Base-by-base conservation (phyloP, 2,888 invertebrate species). In the Buathra laborator region DNA sequence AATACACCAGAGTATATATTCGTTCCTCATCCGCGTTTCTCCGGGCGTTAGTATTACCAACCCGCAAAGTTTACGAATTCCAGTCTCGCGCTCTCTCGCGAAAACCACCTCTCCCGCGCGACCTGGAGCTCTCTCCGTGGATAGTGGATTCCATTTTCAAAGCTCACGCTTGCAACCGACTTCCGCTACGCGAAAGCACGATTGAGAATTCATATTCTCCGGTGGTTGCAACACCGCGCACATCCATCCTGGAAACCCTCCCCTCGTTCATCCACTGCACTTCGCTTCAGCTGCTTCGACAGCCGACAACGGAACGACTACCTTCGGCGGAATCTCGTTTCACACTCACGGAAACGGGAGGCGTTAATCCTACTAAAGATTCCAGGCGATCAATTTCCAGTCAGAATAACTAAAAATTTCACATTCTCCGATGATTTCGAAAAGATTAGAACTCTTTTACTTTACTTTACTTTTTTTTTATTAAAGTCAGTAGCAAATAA, bases 351-450 rank as follows among this genome's bases (percentile, higher is more conserved):
- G 2, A 3, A 62, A 24, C 70, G 70, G 37, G 51, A 32, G 48
- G 74, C 70, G 84, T 87, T 88, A 87, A 89, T 89, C 86, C 85
- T 74, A 70, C 80, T 75, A 85, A 90, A 87, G 86, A 86, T 78
- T 86, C 86, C 89, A 88, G 7, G 86, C 79, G 83, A 82, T 85
- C 88, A 90, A 90, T 91, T 88, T 88, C 89, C 88, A 3, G 24
- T 0, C 3, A 24, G 24, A 24, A 24, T 24, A 24, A 24, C 24
- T 3, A 24, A 24, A 2, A 24, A 24, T 24, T 24, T 24, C 24
- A 24, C 3, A 24, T 24, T 24, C 24, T 24, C 24, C 1, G 24
- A 24, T 24, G 24, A 24, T 24, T 24, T 24, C 1, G 24, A 24
- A 1, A 2, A 24, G 24, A 24, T 37, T 37, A 9, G 37, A 37